Percentiles rank a stretch among this genome's conserved stretches.
phyloP scores from a whole-genome alignment of 2,797 vertebrate species.

The Etheostoma perlongum region DNA sequence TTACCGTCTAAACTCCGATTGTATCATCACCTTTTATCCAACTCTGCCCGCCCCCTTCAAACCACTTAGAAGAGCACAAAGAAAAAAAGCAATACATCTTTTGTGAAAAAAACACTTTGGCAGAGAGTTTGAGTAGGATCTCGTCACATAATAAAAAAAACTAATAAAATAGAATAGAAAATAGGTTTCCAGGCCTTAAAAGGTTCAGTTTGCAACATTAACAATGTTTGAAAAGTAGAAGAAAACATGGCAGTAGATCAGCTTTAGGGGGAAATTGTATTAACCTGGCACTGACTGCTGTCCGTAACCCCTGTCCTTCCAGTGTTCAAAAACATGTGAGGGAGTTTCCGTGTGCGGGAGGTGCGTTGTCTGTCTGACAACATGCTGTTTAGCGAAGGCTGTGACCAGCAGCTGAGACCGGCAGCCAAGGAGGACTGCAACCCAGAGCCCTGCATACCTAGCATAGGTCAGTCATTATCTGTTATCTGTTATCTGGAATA shows the following conservation, averaged over 20 bases:
- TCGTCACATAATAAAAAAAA: neutral
- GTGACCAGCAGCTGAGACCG: slow-evolving; percentile 87
- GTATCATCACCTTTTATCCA: too few relatives aligned
- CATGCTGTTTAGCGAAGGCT: slow-evolving; percentile 86
- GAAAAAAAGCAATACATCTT: neutral
- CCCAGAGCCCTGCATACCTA: slow-evolving; percentile 90
- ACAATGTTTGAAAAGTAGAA: neutral
- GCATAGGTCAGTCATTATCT: slow-evolving; percentile 86
- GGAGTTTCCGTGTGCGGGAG: slow-evolving; percentile 92
- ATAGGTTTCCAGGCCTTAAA: neutral
- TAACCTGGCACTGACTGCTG: neutral
- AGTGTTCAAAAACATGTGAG: slow-evolving; percentile 97
- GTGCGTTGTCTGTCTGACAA: slow-evolving; percentile 93
- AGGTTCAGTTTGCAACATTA: neutral
- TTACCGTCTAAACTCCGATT: too few relatives aligned
- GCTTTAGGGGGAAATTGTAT: neutral
- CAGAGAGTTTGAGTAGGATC: neutral
- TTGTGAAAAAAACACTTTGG: neutral
- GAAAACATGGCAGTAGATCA: neutral
- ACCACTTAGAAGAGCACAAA: too few relatives aligned
- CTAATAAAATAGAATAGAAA: neutral
- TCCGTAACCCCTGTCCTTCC: slow-evolving; percentile 29
- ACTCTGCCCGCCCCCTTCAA: too few relatives aligned
- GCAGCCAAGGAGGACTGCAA: slow-evolving; percentile 89
- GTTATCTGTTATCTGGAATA: slow-evolving; percentile 14